Conservation (phyloP, 2,113 vertebrate species). For the Mionectes macconnelli region DNA sequence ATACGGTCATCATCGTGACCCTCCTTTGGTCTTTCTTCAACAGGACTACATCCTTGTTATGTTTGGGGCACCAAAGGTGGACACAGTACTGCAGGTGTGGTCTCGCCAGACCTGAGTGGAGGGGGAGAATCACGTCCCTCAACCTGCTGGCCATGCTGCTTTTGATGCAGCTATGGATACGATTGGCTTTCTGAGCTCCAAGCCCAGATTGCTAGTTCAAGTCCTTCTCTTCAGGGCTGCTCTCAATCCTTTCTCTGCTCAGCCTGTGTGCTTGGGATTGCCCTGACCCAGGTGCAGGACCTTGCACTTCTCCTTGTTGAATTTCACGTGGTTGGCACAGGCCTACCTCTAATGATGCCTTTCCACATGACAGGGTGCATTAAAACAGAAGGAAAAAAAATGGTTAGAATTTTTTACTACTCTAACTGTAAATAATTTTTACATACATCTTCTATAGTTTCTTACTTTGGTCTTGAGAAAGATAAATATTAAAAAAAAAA, state of each 20-base stretch:
- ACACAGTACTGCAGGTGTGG: background rate
- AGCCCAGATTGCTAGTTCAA: background rate
- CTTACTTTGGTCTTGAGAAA: background rate
- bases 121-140: accelerated
- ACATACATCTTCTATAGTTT: background rate
- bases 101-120: accelerated
- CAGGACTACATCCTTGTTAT: background rate
- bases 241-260: background rate
- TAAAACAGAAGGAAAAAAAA: background rate
- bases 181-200: background rate
- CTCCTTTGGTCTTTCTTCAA: background rate
- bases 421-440: background rate
- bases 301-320: background rate
- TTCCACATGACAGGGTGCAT: background rate
- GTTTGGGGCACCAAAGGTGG: background rate
- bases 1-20: background rate
- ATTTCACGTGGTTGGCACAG: background rate
- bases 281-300: background rate
- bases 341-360: background rate
- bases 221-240: background rate
- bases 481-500: background rate
- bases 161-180: background rate
- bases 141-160: background rate
- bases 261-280: background rate
- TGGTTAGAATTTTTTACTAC: conserved; percentile 2